Conservation (phyloP, 2,113 vertebrate genomes). For the Irena cyanogastra region DNA sequence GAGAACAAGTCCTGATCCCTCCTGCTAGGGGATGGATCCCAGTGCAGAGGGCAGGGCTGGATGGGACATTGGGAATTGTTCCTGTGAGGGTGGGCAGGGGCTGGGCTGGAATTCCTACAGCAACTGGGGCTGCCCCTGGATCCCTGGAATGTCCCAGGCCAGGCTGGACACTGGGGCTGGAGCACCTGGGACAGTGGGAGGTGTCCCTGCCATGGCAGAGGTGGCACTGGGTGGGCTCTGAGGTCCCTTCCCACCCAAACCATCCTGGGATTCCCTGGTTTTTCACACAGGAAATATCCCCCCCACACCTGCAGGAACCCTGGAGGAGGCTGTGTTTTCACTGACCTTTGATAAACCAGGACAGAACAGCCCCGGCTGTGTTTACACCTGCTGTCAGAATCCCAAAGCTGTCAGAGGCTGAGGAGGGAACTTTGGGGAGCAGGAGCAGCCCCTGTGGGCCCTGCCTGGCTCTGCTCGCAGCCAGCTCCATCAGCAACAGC, state of each 20-base stretch:
- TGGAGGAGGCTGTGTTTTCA: neutral
- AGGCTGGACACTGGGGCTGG: neutral
- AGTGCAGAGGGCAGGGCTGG: fast-evolving
- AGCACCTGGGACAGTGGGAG: neutral
- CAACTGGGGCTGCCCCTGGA: neutral
- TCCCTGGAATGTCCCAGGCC: neutral
- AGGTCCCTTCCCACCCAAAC: fast-evolving
- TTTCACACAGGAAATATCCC: neutral
- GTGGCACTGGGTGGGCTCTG: fast-evolving
- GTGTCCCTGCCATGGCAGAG: neutral
- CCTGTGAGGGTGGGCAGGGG: neutral
- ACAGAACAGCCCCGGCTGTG: fast-evolving
- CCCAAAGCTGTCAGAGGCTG: neutral
- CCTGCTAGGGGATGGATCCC: neutral
- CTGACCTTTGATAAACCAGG: fast-evolving
- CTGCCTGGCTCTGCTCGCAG: neutral
- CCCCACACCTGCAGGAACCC: fast-evolving
- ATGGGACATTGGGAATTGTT: neutral
- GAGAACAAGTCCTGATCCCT: neutral
- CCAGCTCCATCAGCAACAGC: neutral
- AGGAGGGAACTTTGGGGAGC: neutral
- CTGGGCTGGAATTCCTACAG: too few relatives aligned
- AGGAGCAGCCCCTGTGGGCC: neutral
- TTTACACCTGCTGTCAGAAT: fast-evolving
- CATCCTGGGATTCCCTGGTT: neutral